Percentiles rank a stretch among this genome's conserved stretches.
These are phyloP conservation scores for Martes flavigula DNA, from an alignment of 2,797 vertebrate genomes.

Conservation along the genomic window DNA sequence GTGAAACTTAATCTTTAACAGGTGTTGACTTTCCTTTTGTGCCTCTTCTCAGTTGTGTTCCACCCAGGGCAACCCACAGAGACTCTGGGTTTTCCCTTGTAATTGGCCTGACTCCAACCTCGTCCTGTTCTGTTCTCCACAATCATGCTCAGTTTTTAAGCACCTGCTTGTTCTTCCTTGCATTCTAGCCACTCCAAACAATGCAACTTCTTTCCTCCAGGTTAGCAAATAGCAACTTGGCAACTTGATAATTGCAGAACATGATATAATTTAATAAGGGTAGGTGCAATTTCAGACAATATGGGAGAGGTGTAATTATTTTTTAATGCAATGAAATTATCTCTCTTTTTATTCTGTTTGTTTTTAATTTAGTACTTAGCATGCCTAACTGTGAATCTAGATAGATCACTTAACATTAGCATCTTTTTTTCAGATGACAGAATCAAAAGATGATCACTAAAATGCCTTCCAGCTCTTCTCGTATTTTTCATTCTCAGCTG, in stretches of 20 bases:
- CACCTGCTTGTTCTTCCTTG: background rate
- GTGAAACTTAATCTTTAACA: background rate
- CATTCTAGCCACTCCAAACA: background rate
- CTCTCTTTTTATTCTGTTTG: background rate
- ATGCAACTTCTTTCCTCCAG: background rate
- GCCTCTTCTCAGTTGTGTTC: background rate
- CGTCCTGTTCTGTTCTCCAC: background rate
- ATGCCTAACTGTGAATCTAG: background rate
- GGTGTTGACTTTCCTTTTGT: background rate
- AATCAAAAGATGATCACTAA: background rate
- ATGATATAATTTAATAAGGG: background rate
- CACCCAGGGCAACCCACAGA: rapidly evolving
- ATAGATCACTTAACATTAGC: background rate
- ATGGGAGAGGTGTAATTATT: background rate
- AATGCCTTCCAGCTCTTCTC: background rate
- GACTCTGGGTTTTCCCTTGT: too few relatives aligned
- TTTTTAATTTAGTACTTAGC: background rate
- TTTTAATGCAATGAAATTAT: background rate
- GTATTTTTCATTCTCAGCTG: background rate
- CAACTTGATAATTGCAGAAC: background rate
- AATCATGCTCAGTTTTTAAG: background rate
- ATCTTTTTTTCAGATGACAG: background rate
- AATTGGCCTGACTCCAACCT: background rate
- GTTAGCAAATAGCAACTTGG: background rate
- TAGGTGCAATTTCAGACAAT: background rate